Conservation (phyloP, 2,888 invertebrate species). For the Dendrolimus pini region DNA sequence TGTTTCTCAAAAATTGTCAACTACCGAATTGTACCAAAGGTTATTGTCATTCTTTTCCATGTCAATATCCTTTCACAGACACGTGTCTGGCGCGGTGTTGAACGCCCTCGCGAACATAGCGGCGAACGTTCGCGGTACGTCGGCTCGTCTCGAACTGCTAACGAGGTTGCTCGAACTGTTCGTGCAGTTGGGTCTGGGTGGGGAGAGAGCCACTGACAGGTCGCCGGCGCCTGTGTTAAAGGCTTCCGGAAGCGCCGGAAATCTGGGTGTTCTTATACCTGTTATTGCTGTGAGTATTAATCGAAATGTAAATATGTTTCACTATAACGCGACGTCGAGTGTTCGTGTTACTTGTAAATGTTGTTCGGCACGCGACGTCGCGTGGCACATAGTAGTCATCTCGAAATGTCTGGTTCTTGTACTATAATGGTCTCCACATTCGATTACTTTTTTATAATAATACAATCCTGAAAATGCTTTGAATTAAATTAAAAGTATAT, state of each 20-base stretch:
- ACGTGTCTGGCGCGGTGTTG: conserved; percentile 96
- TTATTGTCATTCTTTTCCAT: too few relatives aligned
- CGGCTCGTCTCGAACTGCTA: conserved; percentile 89
- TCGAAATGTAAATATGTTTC: neutral
- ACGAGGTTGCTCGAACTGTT: conserved; percentile 95
- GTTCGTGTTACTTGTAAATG: too few relatives aligned
- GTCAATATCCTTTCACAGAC: conserved; percentile 51
- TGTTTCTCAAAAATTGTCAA: too few relatives aligned
- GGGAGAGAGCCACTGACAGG: conserved; percentile 96
- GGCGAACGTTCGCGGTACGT: conserved; percentile 92
- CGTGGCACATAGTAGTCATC: too few relatives aligned
- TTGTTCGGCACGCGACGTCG: too few relatives aligned
- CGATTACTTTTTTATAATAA: too few relatives aligned
- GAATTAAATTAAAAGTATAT: too few relatives aligned
- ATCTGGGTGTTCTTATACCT: conserved; percentile 97
- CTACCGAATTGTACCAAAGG: too few relatives aligned
- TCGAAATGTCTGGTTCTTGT: too few relatives aligned
- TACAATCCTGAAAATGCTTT: too few relatives aligned
- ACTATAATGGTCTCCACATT: too few relatives aligned
- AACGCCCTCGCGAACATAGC: conserved; percentile 98
- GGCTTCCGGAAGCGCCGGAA: conserved; percentile 97
- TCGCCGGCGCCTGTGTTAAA: conserved; percentile 84
- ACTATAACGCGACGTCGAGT: neutral
- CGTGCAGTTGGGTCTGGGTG: conserved; percentile 97
- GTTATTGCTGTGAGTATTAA: conserved; percentile 88